These are phyloP conservation scores for Aythya baeri DNA, from an alignment of 2,113 vertebrate genomes.

Conservation along the genomic window DNA sequence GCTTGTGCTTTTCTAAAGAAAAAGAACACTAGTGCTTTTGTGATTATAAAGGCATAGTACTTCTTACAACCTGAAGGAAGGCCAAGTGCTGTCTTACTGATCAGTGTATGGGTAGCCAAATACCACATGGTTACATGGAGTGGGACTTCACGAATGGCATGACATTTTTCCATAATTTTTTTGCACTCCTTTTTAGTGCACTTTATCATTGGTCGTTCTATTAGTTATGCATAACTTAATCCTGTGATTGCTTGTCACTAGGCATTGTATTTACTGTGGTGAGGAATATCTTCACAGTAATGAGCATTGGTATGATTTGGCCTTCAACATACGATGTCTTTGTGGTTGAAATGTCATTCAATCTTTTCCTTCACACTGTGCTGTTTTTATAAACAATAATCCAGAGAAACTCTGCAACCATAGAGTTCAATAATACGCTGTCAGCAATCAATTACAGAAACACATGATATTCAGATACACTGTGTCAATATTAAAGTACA, in stretches of 20 bases:
- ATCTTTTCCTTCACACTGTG: neutral
- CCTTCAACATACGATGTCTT: neutral
- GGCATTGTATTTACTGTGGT: neutral
- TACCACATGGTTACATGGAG: neutral
- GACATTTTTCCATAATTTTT: neutral
- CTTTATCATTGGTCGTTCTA: neutral
- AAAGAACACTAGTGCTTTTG: neutral
- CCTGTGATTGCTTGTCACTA: neutral
- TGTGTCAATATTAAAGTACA: neutral
- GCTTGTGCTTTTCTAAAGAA: neutral
- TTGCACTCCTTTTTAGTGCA: neutral
- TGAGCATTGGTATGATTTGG: neutral
- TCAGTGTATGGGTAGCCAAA: neutral
- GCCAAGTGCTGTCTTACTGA: neutral
- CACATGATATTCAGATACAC: neutral
- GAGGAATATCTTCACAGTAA: neutral
- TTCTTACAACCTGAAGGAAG: neutral
- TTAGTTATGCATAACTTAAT: neutral
- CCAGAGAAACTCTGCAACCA: neutral
- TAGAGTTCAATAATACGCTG: neutral
- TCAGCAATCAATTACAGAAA: slow-evolving; percentile 8
- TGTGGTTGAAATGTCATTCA: neutral
- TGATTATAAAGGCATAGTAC: neutral
- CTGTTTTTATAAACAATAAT: neutral
- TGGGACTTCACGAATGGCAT: neutral